Evolutionary conservation across 2,113 vertebrate genomes (phyloP).

Genomic region (Brienomyrus longianalis): DNA sequence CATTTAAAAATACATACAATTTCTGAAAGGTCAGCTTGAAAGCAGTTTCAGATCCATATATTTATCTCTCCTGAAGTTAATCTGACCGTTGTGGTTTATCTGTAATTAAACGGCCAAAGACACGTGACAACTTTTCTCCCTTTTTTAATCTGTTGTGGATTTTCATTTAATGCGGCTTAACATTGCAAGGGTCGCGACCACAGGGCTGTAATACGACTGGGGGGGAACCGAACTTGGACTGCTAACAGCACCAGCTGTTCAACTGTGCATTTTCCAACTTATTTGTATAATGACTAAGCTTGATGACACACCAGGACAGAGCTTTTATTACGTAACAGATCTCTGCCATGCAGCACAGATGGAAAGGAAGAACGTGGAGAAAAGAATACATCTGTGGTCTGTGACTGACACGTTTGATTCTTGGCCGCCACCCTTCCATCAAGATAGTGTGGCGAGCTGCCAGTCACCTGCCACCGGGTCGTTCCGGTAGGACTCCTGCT

Average conservation of each 20-base stretch:
- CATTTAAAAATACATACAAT: background rate
- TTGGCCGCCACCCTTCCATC: background rate
- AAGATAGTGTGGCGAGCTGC: background rate
- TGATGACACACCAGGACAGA: slow-evolving; percentile 5
- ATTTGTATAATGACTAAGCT: slow-evolving; percentile 21
- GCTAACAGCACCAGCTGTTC: slow-evolving; percentile 12
- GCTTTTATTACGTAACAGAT: slow-evolving; percentile 12
- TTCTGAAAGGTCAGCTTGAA: background rate
- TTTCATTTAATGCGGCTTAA: slow-evolving; percentile 13
- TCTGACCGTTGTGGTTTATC: background rate
- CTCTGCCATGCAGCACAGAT: background rate
- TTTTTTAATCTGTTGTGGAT: slow-evolving; percentile 18
- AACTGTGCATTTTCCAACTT: slow-evolving; percentile 11
- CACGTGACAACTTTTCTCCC: slow-evolving; percentile 2
- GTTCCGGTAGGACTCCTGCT: background rate
- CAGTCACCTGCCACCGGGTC: background rate
- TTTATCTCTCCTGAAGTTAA: background rate
- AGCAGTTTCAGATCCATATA: background rate
- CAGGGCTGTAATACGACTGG: background rate
- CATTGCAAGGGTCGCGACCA: background rate
- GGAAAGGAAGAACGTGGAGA: background rate
- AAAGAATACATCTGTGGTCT: background rate
- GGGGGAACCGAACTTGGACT: background rate
- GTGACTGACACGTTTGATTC: background rate
- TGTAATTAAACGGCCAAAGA: background rate